phyloP scores from a whole-genome alignment of 2,888 invertebrate genomes.

The Drosophila fulvimacula region DNA sequence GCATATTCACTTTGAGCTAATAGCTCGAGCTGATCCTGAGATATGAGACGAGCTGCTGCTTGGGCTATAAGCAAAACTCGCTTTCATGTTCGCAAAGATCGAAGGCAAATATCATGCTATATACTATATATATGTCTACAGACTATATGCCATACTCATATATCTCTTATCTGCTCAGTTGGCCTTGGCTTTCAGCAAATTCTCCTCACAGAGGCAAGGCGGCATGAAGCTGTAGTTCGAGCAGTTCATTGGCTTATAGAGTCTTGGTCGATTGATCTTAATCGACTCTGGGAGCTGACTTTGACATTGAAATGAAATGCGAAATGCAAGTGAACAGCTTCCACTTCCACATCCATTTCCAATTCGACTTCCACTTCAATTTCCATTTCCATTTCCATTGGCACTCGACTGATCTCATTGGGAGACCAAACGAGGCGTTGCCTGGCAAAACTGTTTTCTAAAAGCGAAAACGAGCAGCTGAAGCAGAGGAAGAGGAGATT shows the following conservation, averaged over 20 bases:
- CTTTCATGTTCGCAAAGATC: too few relatives aligned
- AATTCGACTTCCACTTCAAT: conserved; percentile 18
- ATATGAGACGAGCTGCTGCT: too few relatives aligned
- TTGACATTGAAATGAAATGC: conserved; percentile 13
- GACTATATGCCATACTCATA: not conserved
- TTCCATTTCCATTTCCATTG: conserved; percentile 25
- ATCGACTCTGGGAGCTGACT: not conserved
- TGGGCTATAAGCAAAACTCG: too few relatives aligned
- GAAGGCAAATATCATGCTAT: not conserved
- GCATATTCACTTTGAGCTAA: not conserved
- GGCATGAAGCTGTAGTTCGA: too few relatives aligned
- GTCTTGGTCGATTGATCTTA: not conserved
- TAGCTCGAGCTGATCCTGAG: not conserved
- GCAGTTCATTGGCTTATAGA: not conserved
- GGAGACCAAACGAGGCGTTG: conserved; percentile 30
- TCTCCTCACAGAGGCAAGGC: not conserved
- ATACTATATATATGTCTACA: not conserved
- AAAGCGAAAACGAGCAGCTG: conserved; percentile 33
- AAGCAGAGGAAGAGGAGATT: conserved; percentile 19
- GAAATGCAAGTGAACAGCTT: conserved; percentile 14
- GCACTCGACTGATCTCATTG: conserved; percentile 17
- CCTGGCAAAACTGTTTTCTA: conserved; percentile 39
- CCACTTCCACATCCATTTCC: conserved; percentile 15
- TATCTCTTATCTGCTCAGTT: not conserved
- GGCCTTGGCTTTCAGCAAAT: not conserved